A percentile compares a stretch with the other conserved stretches of the same genome.
Evolutionary conservation across 2,888 invertebrate genomes (phyloP).

Genomic region (Chaitophorus viminalis): DNA sequence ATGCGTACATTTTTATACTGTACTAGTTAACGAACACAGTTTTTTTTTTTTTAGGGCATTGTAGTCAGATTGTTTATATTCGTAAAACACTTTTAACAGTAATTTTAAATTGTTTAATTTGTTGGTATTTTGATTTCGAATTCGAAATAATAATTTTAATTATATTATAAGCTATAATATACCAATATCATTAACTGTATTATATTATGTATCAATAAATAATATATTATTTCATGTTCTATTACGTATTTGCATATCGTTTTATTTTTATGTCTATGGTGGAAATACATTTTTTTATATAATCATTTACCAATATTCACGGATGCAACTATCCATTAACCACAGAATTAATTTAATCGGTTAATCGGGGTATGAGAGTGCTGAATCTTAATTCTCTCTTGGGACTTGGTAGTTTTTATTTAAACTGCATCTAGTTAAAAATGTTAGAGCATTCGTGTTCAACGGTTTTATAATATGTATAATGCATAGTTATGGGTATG

Average conservation of each 20-base stretch:
- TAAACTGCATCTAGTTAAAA: neutral
- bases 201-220: too few relatives aligned
- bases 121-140: too few relatives aligned
- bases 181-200: too few relatives aligned
- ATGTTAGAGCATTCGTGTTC: neutral
- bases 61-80: too few relatives aligned
- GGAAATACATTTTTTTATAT: neutral
- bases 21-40: neutral
- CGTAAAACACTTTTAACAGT: too few relatives aligned
- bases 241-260: neutral
- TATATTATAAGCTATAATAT: too few relatives aligned
- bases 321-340: neutral
- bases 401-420: neutral
- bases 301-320: neutral
- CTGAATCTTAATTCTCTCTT: neutral
- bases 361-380: neutral
- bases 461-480: neutral
- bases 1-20: neutral
- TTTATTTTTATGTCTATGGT: neutral
- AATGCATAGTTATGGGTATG: too few relatives aligned
- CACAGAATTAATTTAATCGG: neutral
- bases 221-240: too few relatives aligned
- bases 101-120: too few relatives aligned
- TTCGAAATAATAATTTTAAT: too few relatives aligned
- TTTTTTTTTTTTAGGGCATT: too few relatives aligned